Evolutionary conservation across 1,140 invertebrate species (phyloP).

Genomic region (Brachionus koreanus): DNA sequence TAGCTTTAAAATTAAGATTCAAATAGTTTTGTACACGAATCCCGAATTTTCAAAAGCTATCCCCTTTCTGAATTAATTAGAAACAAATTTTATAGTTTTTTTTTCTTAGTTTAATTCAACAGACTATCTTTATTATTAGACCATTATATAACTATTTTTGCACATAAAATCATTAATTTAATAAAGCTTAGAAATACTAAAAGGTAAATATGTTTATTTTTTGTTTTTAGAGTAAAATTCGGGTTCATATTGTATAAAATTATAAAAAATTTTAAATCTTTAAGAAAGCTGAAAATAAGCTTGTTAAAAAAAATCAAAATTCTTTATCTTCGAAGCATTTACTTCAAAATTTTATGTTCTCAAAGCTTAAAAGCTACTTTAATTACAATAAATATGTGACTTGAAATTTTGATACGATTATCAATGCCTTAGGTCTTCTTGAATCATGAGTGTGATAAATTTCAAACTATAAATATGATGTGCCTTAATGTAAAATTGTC

Average conservation of each 20-base stretch:
- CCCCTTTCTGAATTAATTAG: not conserved
- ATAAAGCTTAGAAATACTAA: too few relatives aligned
- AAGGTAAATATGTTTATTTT: not conserved
- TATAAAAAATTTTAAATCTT: too few relatives aligned
- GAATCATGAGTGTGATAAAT: not conserved
- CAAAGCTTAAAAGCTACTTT: not conserved
- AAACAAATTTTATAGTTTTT: not conserved
- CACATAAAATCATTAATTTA: not conserved
- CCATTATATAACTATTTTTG: not conserved
- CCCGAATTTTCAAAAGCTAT: not conserved
- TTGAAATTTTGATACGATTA: not conserved
- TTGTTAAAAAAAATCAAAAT: not conserved
- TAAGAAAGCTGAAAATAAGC: not conserved
- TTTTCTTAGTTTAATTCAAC: too few relatives aligned
- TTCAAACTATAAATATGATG: not conserved
- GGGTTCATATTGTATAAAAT: not conserved
- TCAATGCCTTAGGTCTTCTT: not conserved
- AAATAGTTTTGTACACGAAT: not conserved
- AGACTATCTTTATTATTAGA: not conserved
- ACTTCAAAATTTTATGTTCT: not conserved
- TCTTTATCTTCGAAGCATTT: not conserved
- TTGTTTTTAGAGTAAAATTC: not conserved
- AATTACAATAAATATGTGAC: not conserved
- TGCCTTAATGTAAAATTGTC: not conserved
- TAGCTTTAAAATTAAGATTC: not conserved